Evolutionary conservation across 35 echinoderm and acorn worm species (phyloP).

Genomic region (Heliocidaris erythrogramma): DNA sequence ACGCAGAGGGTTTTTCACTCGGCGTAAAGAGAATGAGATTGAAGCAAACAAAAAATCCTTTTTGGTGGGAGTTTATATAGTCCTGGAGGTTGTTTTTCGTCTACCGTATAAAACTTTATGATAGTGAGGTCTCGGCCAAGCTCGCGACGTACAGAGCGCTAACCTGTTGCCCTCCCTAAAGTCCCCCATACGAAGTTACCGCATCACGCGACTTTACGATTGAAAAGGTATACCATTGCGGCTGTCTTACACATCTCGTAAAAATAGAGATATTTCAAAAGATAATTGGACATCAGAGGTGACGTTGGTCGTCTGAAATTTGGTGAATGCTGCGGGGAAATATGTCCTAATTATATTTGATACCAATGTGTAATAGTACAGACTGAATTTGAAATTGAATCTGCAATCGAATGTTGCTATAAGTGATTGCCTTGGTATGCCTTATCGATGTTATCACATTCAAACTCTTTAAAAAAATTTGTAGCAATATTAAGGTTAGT

Average conservation of each 20-base stretch:
- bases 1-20: background rate
- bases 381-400: too few species aligned
- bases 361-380: too few species aligned
- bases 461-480: background rate
- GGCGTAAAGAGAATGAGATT: background rate
- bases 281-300: constrained; percentile 2
- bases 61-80: background rate
- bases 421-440: background rate
- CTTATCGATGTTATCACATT: background rate
- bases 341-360: background rate
- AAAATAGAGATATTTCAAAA: constrained; percentile 14
- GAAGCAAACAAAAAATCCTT: background rate
- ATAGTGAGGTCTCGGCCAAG: background rate
- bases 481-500: background rate
- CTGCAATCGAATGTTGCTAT: too few species aligned
- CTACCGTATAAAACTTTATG: constrained; percentile 4
- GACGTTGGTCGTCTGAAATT: background rate
- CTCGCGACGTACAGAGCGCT: background rate
- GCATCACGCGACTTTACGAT: background rate
- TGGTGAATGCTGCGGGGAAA: background rate
- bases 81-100: background rate
- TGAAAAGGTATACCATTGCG: background rate
- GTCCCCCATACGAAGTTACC: background rate
- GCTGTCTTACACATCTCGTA: background rate
- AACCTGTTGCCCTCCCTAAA: background rate